Base-by-base conservation (phyloP, 2,113 vertebrate genomes). In the Tachysurus fulvidraco region DNA sequence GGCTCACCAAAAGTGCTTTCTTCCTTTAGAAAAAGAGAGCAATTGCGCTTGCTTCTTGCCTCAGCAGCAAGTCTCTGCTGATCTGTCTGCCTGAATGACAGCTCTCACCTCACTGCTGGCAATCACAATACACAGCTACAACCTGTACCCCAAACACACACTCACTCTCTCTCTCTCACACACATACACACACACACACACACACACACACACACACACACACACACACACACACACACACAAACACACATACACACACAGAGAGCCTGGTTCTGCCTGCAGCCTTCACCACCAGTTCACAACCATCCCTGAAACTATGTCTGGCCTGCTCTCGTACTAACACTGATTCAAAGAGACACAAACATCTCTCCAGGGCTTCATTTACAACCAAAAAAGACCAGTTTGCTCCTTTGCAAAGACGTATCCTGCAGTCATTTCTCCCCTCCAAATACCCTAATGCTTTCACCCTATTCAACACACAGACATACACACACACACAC, bases 301-400 rank as follows among this genome's bases (percentile, higher is more conserved):
- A 83, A 83, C 65, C 67, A 59, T 30, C 64, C 84, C 71, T 84
- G 50, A 81, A 86, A 85, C 83, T 78, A 80, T 41, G 64, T 44
- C 85, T 65, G 83, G 77, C 54, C 30, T 59, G 25, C 83, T 59
- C 17, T 84, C 36, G 17, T 71, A 84, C 84, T 85, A 86, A 88
- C 77, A 76, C 86, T 90, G 84, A 90, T 89, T 89, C 77, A 83
- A 85, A 85, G 87, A 82, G 88, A 91, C 85, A 77, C 83, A 36
- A 77, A 88, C 78, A 83, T 59, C 78, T 88, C 91, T 89, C 85
- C 82, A 59, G 88, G 87, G 89, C 87, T 83, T 90, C 86, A 86
- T 92, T 89, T 89, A 84, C 74, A 85, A 90, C 78, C 86, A 83
- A 90, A 90, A 86, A 92, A 87, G 59, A 85, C 60, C 83, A 85